Conservation (phyloP, 2,888 invertebrate species). For the Cyclophora albipunctata region DNA sequence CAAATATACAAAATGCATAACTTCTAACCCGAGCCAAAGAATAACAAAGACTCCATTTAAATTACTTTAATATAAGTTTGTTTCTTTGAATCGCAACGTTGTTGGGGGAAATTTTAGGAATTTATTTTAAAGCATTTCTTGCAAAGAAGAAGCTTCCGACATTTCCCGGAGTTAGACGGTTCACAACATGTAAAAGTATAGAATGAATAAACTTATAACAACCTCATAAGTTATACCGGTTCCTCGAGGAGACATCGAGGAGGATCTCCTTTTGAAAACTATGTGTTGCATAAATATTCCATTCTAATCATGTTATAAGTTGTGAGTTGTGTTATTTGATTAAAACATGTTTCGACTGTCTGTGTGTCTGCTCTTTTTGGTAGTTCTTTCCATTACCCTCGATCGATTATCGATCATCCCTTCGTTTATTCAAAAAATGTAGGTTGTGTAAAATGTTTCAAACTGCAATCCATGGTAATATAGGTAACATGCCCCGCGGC, state of each 20-base stretch:
- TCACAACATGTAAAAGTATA: slow-evolving; percentile 33
- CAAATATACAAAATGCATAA: slow-evolving; percentile 48
- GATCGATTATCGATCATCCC: no score
- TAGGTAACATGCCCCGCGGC: slow-evolving; percentile 36
- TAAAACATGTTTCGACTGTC: no score
- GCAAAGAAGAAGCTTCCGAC: slow-evolving; percentile 56
- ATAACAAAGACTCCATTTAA: slow-evolving; percentile 62
- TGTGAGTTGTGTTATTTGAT: no score
- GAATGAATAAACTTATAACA: slow-evolving; percentile 28
- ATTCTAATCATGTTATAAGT: no score
- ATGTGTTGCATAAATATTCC: no score
- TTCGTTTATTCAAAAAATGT: no score
- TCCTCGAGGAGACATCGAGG: no score
- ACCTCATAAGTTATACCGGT: slow-evolving; percentile 15
- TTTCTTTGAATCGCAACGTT: slow-evolving; percentile 59
- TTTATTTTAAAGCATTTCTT: slow-evolving; percentile 63
- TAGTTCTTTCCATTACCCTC: no score
- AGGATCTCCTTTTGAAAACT: no score
- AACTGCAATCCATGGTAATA: slow-evolving; percentile 37
- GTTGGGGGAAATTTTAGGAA: slow-evolving; percentile 63
- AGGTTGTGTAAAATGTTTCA: slow-evolving; percentile 2
- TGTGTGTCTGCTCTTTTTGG: no score
- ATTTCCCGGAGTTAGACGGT: slow-evolving; percentile 48
- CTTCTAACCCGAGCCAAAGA: slow-evolving; percentile 46
- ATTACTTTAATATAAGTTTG: slow-evolving; percentile 65